phyloP scores from a whole-genome alignment of 1,140 invertebrate species.

The Amphibalanus amphitrite region DNA sequence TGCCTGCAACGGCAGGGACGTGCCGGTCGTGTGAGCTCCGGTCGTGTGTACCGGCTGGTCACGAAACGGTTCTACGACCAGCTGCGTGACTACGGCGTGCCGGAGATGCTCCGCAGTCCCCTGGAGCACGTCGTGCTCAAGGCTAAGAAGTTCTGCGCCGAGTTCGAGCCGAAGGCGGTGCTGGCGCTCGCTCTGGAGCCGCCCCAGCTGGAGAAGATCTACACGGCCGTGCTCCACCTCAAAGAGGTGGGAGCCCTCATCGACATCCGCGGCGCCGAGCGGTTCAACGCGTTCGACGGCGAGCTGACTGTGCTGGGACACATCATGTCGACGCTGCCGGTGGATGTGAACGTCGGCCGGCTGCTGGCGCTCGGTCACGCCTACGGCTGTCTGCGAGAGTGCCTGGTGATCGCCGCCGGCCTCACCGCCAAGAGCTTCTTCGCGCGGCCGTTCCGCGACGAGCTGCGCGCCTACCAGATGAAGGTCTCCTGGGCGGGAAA shows the following conservation, averaged over 20 bases:
- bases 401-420: slow-evolving; percentile 69
- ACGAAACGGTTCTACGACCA: slow-evolving; percentile 44
- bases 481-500: slow-evolving; percentile 62
- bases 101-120: slow-evolving; percentile 64
- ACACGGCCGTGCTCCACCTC: slow-evolving; percentile 55
- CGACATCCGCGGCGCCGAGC: neutral
- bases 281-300: slow-evolving; percentile 50
- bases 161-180: slow-evolving; percentile 52
- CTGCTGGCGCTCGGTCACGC: slow-evolving; percentile 73
- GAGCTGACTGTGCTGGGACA: slow-evolving; percentile 71
- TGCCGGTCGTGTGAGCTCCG: slow-evolving; percentile 66
- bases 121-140: slow-evolving; percentile 66
- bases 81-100: slow-evolving; percentile 26
- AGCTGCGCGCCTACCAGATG: slow-evolving; percentile 51
- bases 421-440: slow-evolving; percentile 67
- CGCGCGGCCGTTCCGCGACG: slow-evolving; percentile 46
- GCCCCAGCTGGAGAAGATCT: slow-evolving; percentile 63
- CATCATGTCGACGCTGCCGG: slow-evolving; percentile 60
- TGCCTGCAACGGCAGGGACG: slow-evolving; percentile 78
- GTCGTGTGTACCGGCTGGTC: slow-evolving; percentile 73
- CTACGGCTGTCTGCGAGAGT: slow-evolving; percentile 65
- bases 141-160: slow-evolving; percentile 65
- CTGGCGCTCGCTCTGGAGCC: slow-evolving; percentile 70
- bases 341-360: slow-evolving; percentile 65
- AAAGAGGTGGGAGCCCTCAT: slow-evolving; percentile 53